phyloP scores from a whole-genome alignment of 2,888 invertebrate genomes.

The Sycophila texana region DNA sequence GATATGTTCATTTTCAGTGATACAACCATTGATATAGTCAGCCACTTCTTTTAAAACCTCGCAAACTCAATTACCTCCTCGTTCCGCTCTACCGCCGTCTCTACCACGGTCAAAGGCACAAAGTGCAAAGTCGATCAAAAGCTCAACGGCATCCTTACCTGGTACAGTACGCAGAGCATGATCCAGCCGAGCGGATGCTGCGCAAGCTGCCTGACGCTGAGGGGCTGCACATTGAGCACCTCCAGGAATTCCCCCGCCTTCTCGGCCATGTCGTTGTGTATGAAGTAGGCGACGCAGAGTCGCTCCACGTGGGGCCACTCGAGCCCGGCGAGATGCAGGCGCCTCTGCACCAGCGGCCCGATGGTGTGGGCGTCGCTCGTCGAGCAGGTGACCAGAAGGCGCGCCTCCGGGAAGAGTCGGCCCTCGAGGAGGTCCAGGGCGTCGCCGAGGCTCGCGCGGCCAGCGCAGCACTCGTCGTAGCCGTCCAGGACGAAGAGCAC shows the following conservation, averaged over 20 bases:
- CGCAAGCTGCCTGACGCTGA: conserved; percentile 73
- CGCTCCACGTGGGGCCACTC: conserved; percentile 77
- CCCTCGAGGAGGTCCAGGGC: conserved; percentile 78
- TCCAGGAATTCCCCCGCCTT: conserved; percentile 73
- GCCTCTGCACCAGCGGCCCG: conserved; percentile 76
- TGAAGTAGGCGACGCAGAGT: conserved; percentile 76
- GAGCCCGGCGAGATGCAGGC: conserved; percentile 76
- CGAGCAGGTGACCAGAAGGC: conserved; percentile 77
- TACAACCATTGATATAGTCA: no score
- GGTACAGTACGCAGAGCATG: conserved; percentile 77
- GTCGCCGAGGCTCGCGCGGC: conserved; percentile 75
- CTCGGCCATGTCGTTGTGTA: conserved; percentile 74
- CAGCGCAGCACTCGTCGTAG: conserved; percentile 76
- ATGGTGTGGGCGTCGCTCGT: conserved; percentile 73
- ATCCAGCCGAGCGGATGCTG: conserved; percentile 78
- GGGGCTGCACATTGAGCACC: conserved; percentile 73
- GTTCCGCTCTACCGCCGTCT: no score
- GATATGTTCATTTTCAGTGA: no score
- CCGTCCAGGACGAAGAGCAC: conserved; percentile 78
- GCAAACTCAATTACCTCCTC: no score
- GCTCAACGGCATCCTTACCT: conserved; percentile 65
- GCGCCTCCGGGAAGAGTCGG: conserved; percentile 77
- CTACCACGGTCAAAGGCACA: no score
- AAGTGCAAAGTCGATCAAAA: no score
- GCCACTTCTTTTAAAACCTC: no score